Evolutionary conservation across 2,113 vertebrate species (phyloP).

Genomic region (Pachyramphus minor): DNA sequence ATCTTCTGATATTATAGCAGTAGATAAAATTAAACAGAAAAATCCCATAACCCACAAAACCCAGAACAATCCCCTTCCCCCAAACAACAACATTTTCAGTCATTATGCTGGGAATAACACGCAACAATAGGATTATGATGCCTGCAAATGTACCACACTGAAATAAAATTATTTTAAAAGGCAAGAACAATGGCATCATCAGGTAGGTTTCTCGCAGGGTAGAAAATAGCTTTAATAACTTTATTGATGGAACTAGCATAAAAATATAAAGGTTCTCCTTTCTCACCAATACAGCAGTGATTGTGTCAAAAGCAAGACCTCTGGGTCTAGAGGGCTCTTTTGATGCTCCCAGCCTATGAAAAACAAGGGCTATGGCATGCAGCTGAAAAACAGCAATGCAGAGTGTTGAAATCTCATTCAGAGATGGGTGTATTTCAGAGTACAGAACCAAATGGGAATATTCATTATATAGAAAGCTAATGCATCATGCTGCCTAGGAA

Average conservation of each 20-base stretch:
- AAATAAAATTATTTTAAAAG: slow-evolving; percentile 49
- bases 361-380: background rate
- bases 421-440: slow-evolving; percentile 5
- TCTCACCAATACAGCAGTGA: background rate
- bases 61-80: background rate
- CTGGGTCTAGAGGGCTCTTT: background rate
- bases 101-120: slow-evolving; percentile 20
- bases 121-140: slow-evolving; percentile 31
- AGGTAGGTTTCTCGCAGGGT: background rate
- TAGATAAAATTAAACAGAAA: background rate
- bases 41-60: background rate
- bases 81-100: background rate
- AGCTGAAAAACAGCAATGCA: slow-evolving; percentile 26
- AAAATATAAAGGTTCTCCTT: background rate
- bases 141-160: background rate
- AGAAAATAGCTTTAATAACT: slow-evolving; percentile 14
- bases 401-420: slow-evolving; percentile 8
- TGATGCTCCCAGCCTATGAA: background rate
- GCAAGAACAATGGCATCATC: background rate
- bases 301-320: slow-evolving; percentile 20
- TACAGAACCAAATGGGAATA: slow-evolving; percentile 14
- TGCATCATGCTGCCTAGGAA: slow-evolving; percentile 30
- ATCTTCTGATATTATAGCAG: background rate
- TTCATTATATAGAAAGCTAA: slow-evolving; percentile 52
- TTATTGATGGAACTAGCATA: background rate